These are phyloP conservation scores for Eubasilissa regina DNA, from an alignment of 1,140 invertebrate genomes.

Conservation along the genomic window DNA sequence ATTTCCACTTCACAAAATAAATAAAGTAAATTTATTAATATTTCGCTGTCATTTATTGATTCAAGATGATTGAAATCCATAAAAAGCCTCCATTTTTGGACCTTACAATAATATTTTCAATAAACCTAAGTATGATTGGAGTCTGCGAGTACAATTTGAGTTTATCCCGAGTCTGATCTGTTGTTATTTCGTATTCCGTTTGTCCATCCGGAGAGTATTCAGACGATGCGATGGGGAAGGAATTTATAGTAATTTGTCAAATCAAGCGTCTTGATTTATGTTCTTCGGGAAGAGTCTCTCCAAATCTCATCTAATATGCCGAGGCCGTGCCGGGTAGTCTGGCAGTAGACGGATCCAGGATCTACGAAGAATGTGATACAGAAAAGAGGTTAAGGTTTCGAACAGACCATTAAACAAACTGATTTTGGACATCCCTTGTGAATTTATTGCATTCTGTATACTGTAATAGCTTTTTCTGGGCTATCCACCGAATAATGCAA, in stretches of 20 bases:
- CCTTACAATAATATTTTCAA: background rate
- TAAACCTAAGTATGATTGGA: background rate
- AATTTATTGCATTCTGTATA: too few species aligned
- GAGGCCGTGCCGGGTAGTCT: background rate
- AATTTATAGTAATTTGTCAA: conserved; percentile 48
- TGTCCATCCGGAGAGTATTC: background rate
- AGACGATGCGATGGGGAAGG: background rate
- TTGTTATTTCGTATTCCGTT: conserved; percentile 12
- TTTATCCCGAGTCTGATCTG: background rate
- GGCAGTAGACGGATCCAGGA: background rate
- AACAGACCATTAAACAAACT: too few species aligned
- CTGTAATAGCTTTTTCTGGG: too few species aligned
- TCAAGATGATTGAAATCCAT: too few species aligned
- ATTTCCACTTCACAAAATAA: too few species aligned
- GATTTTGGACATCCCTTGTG: too few species aligned
- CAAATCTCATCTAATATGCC: conserved; percentile 46
- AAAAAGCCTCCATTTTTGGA: too few species aligned
- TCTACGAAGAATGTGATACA: background rate
- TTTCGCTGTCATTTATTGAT: too few species aligned
- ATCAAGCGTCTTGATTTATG: conserved; percentile 50
- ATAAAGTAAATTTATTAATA: too few species aligned
- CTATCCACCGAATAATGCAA: too few species aligned
- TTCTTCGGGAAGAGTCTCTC: conserved; percentile 20
- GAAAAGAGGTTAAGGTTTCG: too few species aligned
- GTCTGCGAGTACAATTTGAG: too few species aligned